Conservation (phyloP, 2,888 invertebrate species). For the Epiblema foenella region DNA sequence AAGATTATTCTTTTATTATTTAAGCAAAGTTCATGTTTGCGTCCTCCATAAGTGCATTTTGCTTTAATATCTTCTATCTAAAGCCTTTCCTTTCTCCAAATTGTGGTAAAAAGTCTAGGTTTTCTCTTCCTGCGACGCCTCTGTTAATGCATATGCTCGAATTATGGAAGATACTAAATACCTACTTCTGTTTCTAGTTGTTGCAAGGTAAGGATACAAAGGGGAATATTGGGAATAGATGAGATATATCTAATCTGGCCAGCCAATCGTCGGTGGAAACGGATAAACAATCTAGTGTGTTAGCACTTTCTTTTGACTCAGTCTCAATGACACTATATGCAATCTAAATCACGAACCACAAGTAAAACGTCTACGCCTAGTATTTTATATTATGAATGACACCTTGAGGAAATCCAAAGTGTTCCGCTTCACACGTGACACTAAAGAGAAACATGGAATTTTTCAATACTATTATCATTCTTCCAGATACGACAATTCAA, state of each 20-base stretch:
- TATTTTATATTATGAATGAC: no score
- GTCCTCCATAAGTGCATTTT: neutral
- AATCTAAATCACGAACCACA: no score
- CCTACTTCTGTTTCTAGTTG: neutral
- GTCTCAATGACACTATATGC: no score
- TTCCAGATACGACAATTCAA: no score
- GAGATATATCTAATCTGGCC: neutral
- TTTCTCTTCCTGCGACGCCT: slow-evolving; percentile 4
- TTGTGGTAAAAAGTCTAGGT: neutral
- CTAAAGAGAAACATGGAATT: neutral
- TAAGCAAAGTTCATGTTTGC: neutral
- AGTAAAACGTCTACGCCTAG: no score
- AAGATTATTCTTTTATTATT: neutral
- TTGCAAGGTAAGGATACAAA: neutral
- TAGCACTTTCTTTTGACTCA: no score
- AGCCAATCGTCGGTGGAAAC: neutral
- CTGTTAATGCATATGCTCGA: slow-evolving; percentile 7
- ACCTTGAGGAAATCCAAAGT: no score
- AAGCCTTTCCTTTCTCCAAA: slow-evolving; percentile 3
- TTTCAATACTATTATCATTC: no score
- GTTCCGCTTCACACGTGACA: no score
- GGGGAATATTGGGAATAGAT: neutral
- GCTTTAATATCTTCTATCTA: neutral
- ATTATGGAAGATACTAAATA: neutral
- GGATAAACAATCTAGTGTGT: no score